phyloP scores from a whole-genome alignment of 2,888 invertebrate species.

The Plutella xylostella region DNA sequence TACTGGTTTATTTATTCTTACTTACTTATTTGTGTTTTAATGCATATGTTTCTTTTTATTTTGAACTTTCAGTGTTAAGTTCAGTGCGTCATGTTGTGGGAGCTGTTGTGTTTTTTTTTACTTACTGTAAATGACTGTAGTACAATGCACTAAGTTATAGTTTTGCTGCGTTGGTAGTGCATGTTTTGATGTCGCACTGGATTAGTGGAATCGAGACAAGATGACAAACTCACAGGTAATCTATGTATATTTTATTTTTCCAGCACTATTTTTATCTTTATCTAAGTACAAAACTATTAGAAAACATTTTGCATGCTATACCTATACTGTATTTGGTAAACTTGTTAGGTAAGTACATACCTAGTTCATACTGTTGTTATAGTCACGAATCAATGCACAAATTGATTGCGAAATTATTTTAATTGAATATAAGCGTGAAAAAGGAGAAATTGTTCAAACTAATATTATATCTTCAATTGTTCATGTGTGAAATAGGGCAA shows the following conservation, averaged over 20 bases:
- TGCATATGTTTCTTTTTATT: constrained; percentile 51
- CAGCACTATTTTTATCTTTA: background rate
- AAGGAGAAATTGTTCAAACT: too few species aligned
- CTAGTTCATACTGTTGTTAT: too few species aligned
- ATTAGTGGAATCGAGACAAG: constrained; percentile 40
- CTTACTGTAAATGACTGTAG: too few species aligned
- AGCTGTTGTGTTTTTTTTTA: constrained; percentile 39
- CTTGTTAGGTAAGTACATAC: too few species aligned
- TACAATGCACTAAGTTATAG: too few species aligned
- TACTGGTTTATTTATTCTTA: constrained; percentile 23
- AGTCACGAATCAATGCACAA: too few species aligned
- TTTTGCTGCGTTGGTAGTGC: constrained; percentile 58
- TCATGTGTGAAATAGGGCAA: background rate
- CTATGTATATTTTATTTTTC: constrained; percentile 15
- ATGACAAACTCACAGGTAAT: constrained; percentile 75
- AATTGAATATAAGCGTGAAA: too few species aligned
- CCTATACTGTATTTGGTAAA: too few species aligned
- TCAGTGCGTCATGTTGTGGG: constrained; percentile 50
- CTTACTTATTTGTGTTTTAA: constrained; percentile 39
- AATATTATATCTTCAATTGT: background rate
- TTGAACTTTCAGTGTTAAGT: constrained; percentile 59
- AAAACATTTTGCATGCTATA: too few species aligned
- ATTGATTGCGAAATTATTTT: too few species aligned
- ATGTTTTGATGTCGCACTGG: constrained; percentile 56
- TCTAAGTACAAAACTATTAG: background rate